These are phyloP conservation scores for Callimorpha dominula DNA, from an alignment of 2,888 invertebrate species.

Conservation along the genomic window DNA sequence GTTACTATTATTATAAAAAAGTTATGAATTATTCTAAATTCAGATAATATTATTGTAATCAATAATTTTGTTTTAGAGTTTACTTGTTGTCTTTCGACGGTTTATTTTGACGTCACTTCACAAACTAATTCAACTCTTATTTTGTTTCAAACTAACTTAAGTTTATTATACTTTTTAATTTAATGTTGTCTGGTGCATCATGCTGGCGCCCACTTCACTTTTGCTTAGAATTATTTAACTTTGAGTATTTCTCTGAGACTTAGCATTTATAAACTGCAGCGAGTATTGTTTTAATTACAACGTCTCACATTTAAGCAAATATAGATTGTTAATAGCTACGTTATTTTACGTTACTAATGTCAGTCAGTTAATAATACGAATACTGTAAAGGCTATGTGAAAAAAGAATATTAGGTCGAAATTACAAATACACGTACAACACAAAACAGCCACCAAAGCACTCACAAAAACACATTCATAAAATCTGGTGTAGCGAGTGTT, in stretches of 20 bases:
- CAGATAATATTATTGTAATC: neutral
- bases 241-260: neutral
- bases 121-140: constrained; percentile 17
- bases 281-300: neutral
- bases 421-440: too few relatives aligned
- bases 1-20: too few relatives aligned
- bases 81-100: neutral
- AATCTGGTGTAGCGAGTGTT: too few relatives aligned
- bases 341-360: neutral
- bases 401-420: too few relatives aligned
- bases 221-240: neutral
- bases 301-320: neutral
- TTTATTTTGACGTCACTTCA: constrained; percentile 10
- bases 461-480: too few relatives aligned
- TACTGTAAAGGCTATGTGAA: neutral
- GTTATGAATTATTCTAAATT: neutral
- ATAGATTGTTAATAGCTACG: neutral
- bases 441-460: too few relatives aligned
- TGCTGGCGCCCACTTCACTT: neutral
- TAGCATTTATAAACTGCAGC: neutral
- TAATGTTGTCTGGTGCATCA: constrained; percentile 5
- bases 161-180: constrained; percentile 12
- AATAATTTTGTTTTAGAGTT: constrained; percentile 6
- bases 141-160: constrained; percentile 12
- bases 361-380: neutral